Base-by-base conservation (phyloP, 2,113 vertebrate species). In the Phylloscopus trochiloides region DNA sequence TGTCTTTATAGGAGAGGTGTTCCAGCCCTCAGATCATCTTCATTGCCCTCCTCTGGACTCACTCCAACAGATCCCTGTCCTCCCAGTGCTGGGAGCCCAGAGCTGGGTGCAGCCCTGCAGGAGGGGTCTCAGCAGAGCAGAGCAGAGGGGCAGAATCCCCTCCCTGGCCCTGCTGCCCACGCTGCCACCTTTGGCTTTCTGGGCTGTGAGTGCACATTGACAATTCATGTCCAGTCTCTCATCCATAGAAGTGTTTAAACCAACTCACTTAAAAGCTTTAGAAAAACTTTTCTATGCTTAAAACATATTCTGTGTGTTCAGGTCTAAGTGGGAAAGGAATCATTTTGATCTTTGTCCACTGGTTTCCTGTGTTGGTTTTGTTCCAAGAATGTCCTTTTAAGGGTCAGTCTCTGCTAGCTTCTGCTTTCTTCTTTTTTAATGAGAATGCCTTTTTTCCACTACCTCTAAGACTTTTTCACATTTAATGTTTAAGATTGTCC, bases 41-140 rank as follows among this genome's bases (percentile, higher is more conserved):
- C 2, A 2, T 6, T 6, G 8, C 6, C 34, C 20, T 55, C 11
- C 42, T 63, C 42, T 55, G 42, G 2, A 32, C 31, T 4, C 0
- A 0, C 17, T 57, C 34, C 31, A 26, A 0, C 19, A 72, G 13
- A 2, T 21, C 19, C 40, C 40, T 40, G 38, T 40, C 38, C 38
- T 40, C 38, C 13, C 40, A 14, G 40, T 5, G 40, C 40, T 40
- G 40, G 40, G 40, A 40, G 40, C 40, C 40, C 40, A 40, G 83
- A 15, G 18, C 32, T 68, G 61, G 77, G 2, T 32, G 55, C 45
- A 86, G 54, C 47, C 0, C 63, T 77, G 38, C 73, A 52, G 38
- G 47, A 52, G 73, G 63, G 45, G 9, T 52, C 72, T 86, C 17
- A 40, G 40, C 40, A 40, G 40, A 40, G 38, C 38, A 76, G 62